phyloP scores from a whole-genome alignment of 2,888 invertebrate genomes.

The Oithona nana region DNA sequence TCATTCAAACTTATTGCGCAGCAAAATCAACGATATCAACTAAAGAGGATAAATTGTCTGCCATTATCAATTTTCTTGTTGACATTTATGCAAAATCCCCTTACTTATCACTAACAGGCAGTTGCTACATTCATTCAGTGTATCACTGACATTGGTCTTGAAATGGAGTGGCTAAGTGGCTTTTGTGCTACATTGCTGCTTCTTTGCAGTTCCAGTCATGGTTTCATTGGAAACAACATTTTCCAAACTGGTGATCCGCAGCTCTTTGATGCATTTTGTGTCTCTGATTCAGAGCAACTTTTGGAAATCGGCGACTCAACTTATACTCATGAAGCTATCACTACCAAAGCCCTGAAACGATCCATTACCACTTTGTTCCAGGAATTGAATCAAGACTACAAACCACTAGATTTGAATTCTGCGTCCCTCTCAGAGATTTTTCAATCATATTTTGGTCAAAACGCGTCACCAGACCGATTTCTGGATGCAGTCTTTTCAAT shows the following conservation, averaged over 20 bases:
- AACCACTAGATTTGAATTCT: not conserved
- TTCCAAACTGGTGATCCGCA: not conserved
- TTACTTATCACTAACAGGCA: no score
- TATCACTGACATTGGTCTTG: no score
- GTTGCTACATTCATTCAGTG: no score
- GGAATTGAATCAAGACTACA: not conserved
- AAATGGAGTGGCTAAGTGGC: no score
- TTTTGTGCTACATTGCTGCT: no score
- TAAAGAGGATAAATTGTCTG: no score
- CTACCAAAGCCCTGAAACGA: not conserved
- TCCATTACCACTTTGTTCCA: not conserved
- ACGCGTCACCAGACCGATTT: not conserved
- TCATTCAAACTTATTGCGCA: no score
- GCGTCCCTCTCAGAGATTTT: not conserved
- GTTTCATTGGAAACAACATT: not conserved
- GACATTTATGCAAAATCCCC: no score
- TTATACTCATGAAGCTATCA: not conserved
- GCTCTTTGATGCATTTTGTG: not conserved
- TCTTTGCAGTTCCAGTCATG: no score
- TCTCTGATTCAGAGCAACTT: not conserved
- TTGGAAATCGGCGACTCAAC: not conserved
- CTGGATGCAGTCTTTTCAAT: not conserved
- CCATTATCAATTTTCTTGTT: no score
- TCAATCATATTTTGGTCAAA: not conserved
- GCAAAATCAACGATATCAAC: no score